phyloP scores from a whole-genome alignment of 2,797 vertebrate species.

The Dromococcyx pavoninus region DNA sequence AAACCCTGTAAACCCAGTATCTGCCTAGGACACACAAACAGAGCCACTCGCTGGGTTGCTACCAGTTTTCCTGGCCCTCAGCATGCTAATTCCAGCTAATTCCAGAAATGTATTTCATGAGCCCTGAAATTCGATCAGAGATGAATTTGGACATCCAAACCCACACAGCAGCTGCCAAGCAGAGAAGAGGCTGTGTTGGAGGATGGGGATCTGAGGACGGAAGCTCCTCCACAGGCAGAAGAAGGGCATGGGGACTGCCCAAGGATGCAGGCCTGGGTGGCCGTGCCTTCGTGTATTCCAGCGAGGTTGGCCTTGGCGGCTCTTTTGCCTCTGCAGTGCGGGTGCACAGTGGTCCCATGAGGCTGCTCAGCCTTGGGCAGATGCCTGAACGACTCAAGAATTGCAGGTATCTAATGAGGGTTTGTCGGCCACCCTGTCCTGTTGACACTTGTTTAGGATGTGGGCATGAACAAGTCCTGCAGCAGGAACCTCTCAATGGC shows the following conservation, averaged over 20 bases:
- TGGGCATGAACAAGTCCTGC: not conserved
- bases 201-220: not conserved
- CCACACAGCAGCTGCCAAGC: not conserved
- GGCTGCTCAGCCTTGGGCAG: too few relatives aligned
- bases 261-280: not conserved
- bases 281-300: fast-evolving
- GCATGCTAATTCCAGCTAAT: not conserved
- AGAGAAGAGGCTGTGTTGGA: not conserved
- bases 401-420: not conserved
- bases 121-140: not conserved
- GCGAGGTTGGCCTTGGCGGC: not conserved
- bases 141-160: not conserved
- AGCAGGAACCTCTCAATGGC: not conserved
- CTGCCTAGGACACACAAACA: not conserved
- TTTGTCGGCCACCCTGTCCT: not conserved
- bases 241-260: not conserved
- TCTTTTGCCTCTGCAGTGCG: not conserved
- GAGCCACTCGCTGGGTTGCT: not conserved
- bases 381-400: fast-evolving
- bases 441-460: not conserved
- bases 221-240: not conserved
- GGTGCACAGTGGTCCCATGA: not conserved
- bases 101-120: not conserved
- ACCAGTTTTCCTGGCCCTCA: not conserved
- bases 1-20: not conserved